Evolutionary conservation across 2,113 vertebrate genomes (phyloP), one percentile per base, ranked within the genome.

Genomic region (Ictidomys tridecemlineatus): DNA sequence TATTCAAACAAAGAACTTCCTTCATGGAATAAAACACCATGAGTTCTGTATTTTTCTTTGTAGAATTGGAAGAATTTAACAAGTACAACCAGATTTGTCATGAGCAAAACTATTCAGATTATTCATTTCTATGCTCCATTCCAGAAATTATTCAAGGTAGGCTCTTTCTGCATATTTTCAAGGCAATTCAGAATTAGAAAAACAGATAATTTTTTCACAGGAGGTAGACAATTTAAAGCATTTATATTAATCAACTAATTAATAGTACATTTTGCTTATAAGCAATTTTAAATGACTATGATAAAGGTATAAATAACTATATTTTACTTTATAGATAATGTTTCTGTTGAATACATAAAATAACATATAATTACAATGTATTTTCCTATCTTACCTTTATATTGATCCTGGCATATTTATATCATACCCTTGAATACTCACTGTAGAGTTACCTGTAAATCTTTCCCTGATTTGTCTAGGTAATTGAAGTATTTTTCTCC

Each of bases 301-400:
- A 79, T 37, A 24, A 39, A 92, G 12, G 13, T 53, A 67, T 65
- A 73, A 65, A 10, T 53, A 83, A 42, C 5, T 48, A 9, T 10
- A 77, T 77, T 88, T 26, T 89, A 74, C n/a, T 82, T 70, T 78
- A 63, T 90, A 56, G 70, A 58, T 86, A 88, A 32, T 56, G 78
- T 0, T 58, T 5, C 20, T 37, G 79, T 9, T 65, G 12, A 94
- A 93, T 5, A 82, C 24, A 61, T 2, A 34, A 89, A 28, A 83
- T 70, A 53, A 32, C 69, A 17, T 58, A 16, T 11, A 58, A 37
- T n/a, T 85, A n/a, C n/a, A 39, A 67, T 92, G 91, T 91, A n/a
- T 87, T 24, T 74, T 65, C n/a, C 26, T 34, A 73, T 4, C 8
- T 93, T n/a, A 93, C 78, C 74, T 80, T 77, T 34, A 72, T 90